Percentiles rank a stretch among this genome's conserved stretches.
These are phyloP conservation scores for Anagyrus pseudococci DNA, from an alignment of 2,888 invertebrate species.

Conservation along the genomic window DNA sequence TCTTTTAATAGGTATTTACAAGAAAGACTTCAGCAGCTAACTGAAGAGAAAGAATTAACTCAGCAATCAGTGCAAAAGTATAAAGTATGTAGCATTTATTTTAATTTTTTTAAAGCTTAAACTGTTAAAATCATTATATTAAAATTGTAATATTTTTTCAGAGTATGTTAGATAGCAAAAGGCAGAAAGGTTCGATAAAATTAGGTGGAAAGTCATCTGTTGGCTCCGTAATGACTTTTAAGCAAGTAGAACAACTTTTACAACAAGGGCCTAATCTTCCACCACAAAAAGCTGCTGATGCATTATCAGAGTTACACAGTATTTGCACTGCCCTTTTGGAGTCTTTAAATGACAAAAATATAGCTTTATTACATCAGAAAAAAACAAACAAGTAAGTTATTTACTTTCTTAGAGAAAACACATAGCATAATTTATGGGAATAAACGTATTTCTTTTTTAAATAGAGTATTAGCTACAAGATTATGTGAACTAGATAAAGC, in stretches of 20 bases:
- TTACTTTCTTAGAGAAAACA: conserved; percentile 2
- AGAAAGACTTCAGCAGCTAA: conserved; percentile 78
- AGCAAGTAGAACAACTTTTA: conserved; percentile 81
- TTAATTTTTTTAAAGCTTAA: no score
- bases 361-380: conserved; percentile 83
- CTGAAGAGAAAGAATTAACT: conserved; percentile 79
- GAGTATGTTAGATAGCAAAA: conserved; percentile 76
- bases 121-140: no score
- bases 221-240: conserved; percentile 79
- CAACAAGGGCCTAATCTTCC: conserved; percentile 68
- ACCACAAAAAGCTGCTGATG: conserved; percentile 69
- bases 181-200: conserved; percentile 74
- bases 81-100: conserved; percentile 66
- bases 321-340: conserved; percentile 82
- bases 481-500: conserved; percentile 84
- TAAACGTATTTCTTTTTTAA: conserved; percentile 8
- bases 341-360: conserved; percentile 83
- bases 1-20: conserved; percentile 69
- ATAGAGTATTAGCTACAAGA: conserved; percentile 79
- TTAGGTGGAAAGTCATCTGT: conserved; percentile 70
- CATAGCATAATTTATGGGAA: not conserved
- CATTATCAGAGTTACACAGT: conserved; percentile 78
- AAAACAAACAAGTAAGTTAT: conserved; percentile 72
- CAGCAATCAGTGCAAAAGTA: conserved; percentile 77
- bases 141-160: conserved; percentile 60